Evolutionary conservation across 1,140 invertebrate species (phyloP), one percentile per base, ranked within the genome.

Genomic region (Argopecten irradians): DNA sequence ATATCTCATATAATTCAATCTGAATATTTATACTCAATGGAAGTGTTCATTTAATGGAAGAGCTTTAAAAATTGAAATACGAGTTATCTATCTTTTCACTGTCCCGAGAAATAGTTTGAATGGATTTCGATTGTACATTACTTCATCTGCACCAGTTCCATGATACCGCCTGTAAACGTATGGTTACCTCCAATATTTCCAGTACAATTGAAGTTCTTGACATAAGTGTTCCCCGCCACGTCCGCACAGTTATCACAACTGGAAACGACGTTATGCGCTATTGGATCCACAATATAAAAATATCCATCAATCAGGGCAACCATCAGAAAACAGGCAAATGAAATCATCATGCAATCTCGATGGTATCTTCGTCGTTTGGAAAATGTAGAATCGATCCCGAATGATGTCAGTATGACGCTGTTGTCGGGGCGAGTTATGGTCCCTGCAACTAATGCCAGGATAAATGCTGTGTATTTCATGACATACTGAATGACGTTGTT

Each of bases 341-440:
- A 87, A 14, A 41, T 33, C 16, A 88, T 46, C 90, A 91, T 91
- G 8, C 46, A 41, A 3, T 83, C 22, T 41, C 90, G 87, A 82
- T 91, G 90, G 9, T 84, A 85, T 36, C 71, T 87, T 35, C 88
- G 85, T 36, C 90, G 83, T 33, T 82, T 28, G 8, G 87, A 34
- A 1, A 85, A 39, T 36, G 39, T 88, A 0, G 85, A 84, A 28
- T 34, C 43, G 55, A 19, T 43, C 39, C 89, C 89, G 19, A 89
- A 19, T 19, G 85, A 34, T 36, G 89, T 86, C 82, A 89, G 55
- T 9, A 89, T 39, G 28, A 83, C 82, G 34, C 82, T 34, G 46
- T 91, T 91, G 34, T 91, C 88, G 0, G 90, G 88, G 41, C 88
- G 87, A 11, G 84, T 87, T 1, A 89, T 34, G 33, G 87, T 83